Evolutionary conservation across 2,888 invertebrate genomes (phyloP), one percentile per base, ranked within the genome.

Genomic region (Melipona bicolor): DNA sequence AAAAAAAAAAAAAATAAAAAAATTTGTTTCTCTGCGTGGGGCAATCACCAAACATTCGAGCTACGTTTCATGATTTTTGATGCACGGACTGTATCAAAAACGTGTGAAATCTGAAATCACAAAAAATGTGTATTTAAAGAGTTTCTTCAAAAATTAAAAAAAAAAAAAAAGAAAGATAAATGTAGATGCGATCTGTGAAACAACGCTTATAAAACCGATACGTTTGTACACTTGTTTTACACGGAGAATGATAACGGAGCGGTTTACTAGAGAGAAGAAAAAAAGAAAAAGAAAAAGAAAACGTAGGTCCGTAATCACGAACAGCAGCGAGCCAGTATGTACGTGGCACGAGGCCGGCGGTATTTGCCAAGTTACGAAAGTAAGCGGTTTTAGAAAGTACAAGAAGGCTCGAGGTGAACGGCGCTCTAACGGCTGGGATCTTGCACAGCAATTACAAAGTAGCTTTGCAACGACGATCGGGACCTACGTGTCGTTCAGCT

Each of bases 331-430:
- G 75, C 43, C 9, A 43, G 43, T 43, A 43, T 43, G 77, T 81
- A 71, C 65, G 52, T 72, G 70, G 79, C 72, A 85, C 83, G 86
- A 86, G 83, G 84, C 83, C 76, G 84, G 79, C 84, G 85, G 86
- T 88, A 89, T 88, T 90, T 88, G 88, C 84, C 75, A 81, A 86
- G 88, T 94, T 94, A 93, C 94, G 94, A 94, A 94, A 94, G 93
- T 94, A 94, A 93, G 93, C 92, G 93, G 93, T 93, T 94, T 94
- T 94, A 94, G 94, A 94, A 94, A 94, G 94, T 94, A 92, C 91
- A 93, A 32, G 89, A 92, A 90, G 90, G 91, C 89, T 89, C 88
- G 88, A 88, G 91, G 93, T 92, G 93, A 92, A 93, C 92, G 94
- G 94, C 90, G 88, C 75, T 81, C 88, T 88, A 83, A 86, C 72